Percentiles rank a stretch among this genome's conserved stretches.
These are phyloP conservation scores for Hemibagrus wyckioides DNA, from an alignment of 2,113 vertebrate species.

Conservation along the genomic window DNA sequence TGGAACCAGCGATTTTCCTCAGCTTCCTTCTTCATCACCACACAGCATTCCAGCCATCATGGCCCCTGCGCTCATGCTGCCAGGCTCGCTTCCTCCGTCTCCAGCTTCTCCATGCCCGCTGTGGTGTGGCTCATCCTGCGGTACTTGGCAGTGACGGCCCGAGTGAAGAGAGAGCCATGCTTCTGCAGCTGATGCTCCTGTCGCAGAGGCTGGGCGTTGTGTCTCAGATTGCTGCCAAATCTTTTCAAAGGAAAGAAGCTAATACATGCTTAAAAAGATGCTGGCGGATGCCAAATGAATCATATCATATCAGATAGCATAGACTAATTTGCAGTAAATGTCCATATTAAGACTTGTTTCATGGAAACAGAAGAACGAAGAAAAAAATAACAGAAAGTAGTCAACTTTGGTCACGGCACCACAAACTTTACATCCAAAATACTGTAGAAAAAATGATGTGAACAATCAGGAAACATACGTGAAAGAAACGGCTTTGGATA, in stretches of 20 bases:
- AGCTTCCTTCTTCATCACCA: constrained; percentile 75
- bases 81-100: constrained; percentile 27
- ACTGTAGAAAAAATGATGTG: too few species aligned
- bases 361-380: neutral
- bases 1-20: constrained; percentile 73
- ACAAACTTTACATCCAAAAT: too few species aligned
- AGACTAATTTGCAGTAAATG: neutral
- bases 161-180: constrained; percentile 65
- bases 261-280: neutral
- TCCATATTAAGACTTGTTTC: neutral
- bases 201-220: constrained; percentile 71
- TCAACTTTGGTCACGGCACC: too few species aligned
- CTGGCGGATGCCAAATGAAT: neutral
- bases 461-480: too few species aligned
- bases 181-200: constrained; percentile 71
- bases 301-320: neutral
- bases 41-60: constrained; percentile 74
- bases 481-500: too few species aligned
- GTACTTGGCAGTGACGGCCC: constrained; percentile 75
- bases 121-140: constrained; percentile 75
- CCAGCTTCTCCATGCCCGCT: constrained; percentile 70
- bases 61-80: constrained; percentile 70
- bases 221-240: constrained; percentile 67
- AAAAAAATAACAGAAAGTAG: neutral
- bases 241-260: neutral